Evolutionary conservation across 2,888 invertebrate genomes (phyloP), one percentile per base, ranked within the genome.

Genomic region (Tipula helvola): DNA sequence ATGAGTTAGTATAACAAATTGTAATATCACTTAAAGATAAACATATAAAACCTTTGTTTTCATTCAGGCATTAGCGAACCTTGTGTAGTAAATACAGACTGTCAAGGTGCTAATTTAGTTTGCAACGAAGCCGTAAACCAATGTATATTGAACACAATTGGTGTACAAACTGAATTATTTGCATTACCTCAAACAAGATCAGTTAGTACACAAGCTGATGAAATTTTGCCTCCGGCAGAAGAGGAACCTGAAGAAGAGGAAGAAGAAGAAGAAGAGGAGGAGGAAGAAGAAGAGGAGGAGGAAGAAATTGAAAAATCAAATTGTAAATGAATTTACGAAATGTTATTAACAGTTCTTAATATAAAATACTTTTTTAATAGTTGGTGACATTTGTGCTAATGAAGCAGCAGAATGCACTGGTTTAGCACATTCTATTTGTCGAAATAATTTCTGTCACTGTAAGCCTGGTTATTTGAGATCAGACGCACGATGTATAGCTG

Each of bases 81-180:
- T 87, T 91, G 91, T 90, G 90, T 91, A 89, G 91, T 91, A 88
- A 88, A 91, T 89, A 89, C 89, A 88, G 91, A 91, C 88, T 91
- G 91, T 89, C 89, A 89, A 88, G 89, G 89, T 39, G 36, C 5
- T 8, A 86, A 86, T 52, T 86, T 39, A 16, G 39, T 5, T n/a
- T 86, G 86, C 13, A 39, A 84, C 41, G 39, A 36, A 16, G 0
- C n/a, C 16, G 7, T 0, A 1, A 84, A 84, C 10, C n/a, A 5
- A 16, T 84, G 84, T 84, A 16, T 52, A 16, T 52, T 16, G 44
- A 44, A 44, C 28, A 44, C 42, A 12, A 13, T 86, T 86, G 86
- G 86, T 13, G 28, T 86, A 47, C 86, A 86, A 44, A 44, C 44
- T 16, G 86, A 86, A 71, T 28, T 71, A 71, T 28, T 28, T 28